Base-by-base conservation (phyloP, 2,797 vertebrate species). In the Pangasius krempfi region DNA sequence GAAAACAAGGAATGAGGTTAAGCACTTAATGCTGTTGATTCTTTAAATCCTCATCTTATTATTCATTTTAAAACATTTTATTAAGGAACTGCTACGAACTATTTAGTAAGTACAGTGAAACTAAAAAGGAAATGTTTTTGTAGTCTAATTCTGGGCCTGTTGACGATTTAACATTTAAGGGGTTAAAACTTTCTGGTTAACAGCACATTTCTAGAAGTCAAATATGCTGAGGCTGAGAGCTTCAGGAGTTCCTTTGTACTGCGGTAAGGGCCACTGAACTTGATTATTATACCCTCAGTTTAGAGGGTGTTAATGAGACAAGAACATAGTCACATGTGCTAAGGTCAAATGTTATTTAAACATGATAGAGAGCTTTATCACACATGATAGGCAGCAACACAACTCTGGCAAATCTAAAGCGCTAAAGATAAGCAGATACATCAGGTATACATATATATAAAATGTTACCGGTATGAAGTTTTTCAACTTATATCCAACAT, bases 331-430 rank as follows among this genome's bases (percentile, higher is more conserved):
- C 44, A 58, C 30, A 79, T 58, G 66, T 54, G 79, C 44, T 66
- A 56, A 87, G 75, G 83, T 86, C 83, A 89, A 84, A 72, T 50
- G 10, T 76, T 81, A 40, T 85, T 87, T 85, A 85, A 75, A 88
- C 47, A 66, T 37, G 50, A 75, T 68, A 13, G 37, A 87, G 33
- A 81, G 50, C 33, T 68, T 40, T 56, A 83, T 22, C 78, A 47
- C 79, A 62, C 78, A 75, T 91, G 56, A 66, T 37, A 62, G 56
- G 70, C 82, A 82, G 6, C 81, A 22, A 83, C 18, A 60, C n/a
- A n/a, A 25, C 40, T 33, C 0, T 75, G 3, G 25, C 8, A 66
- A 66, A 40, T 22, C 25, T 27, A 30, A 50, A 78, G 18, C 22
- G 52, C 7, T n/a, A 13, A 68, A 27, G 16, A 50, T 73, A 72